Percentiles rank a stretch among this genome's conserved stretches.
Conservation (phyloP, 2,797 vertebrate species). For the Coccyzus lansbergi region DNA sequence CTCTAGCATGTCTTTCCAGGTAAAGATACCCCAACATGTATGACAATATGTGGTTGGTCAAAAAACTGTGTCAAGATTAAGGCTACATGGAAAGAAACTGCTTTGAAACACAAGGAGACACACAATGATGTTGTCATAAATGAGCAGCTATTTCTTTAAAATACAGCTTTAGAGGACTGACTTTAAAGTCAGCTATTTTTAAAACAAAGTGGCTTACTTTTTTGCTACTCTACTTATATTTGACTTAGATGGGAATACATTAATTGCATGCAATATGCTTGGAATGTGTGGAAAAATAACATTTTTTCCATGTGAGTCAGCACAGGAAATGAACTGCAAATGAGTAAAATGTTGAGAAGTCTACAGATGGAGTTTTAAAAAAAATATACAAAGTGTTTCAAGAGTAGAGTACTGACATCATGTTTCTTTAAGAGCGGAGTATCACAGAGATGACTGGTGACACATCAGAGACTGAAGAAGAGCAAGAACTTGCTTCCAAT, state of each 20-base stretch:
- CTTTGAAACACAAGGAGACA: not conserved
- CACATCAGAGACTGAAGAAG: not conserved
- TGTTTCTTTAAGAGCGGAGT: not conserved
- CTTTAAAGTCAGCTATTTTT: constrained; percentile 22
- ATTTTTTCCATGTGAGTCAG: constrained; percentile 60
- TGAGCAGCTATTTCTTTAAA: not conserved
- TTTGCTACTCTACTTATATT: constrained; percentile 6
- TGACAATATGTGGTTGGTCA: not conserved
- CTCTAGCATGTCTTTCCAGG: not conserved
- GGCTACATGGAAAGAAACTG: not conserved
- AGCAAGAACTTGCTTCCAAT: constrained; percentile 12
- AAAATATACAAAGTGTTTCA: not conserved
- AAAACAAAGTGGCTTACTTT: not conserved
- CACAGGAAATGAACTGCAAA: constrained; percentile 45
- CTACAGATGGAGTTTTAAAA: constrained; percentile 10
- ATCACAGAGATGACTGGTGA: not conserved
- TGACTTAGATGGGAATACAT: constrained; percentile 20
- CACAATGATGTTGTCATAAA: not conserved
- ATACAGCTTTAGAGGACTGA: not conserved
- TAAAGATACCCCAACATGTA: not conserved
- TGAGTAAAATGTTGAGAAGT: constrained; percentile 30
- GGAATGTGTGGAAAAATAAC: constrained; percentile 49
- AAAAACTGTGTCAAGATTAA: not conserved
- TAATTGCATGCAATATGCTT: constrained; percentile 30
- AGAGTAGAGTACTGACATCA: constrained; percentile 6